Percentiles rank a stretch among this genome's conserved stretches.
Conservation (phyloP, 2,113 vertebrate species). For the Crotalus horridus region DNA sequence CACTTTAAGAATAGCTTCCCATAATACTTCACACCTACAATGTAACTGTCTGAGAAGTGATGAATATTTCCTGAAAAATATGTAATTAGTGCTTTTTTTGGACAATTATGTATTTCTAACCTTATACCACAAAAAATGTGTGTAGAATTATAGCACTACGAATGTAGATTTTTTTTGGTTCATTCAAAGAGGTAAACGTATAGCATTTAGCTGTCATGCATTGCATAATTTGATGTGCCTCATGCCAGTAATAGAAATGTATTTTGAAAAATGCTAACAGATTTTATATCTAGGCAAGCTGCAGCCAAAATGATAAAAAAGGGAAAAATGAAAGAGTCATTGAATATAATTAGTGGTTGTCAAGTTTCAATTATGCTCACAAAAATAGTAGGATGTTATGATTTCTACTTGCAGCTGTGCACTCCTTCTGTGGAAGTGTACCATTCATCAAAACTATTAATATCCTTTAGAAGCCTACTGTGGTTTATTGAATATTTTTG, state of each 20-base stretch:
- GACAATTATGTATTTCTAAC: constrained; percentile 53
- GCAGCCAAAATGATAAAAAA: constrained; percentile 25
- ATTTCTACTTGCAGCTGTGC: constrained; percentile 48
- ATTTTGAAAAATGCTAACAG: constrained; percentile 22
- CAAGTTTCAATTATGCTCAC: constrained; percentile 31
- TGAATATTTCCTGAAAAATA: constrained; percentile 50
- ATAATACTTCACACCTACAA: constrained; percentile 36
- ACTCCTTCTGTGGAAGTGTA: constrained; percentile 6
- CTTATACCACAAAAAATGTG: constrained; percentile 34
- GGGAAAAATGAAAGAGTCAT: constrained; percentile 12
- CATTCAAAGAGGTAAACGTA: constrained; percentile 26
- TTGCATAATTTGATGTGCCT: neutral
- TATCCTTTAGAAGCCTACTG: constrained; percentile 24
- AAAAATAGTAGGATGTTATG: constrained; percentile 33
- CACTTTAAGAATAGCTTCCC: constrained; percentile 27
- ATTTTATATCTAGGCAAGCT: constrained; percentile 40
- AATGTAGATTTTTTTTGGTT: constrained; percentile 39
- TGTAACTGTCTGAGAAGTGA: constrained; percentile 46
- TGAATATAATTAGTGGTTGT: constrained; percentile 53
- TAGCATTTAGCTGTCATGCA: constrained; percentile 3
- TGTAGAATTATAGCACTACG: constrained; percentile 24
- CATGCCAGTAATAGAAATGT: constrained; percentile 25
- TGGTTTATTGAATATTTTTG: constrained; percentile 31
- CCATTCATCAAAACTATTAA: constrained; percentile 37
- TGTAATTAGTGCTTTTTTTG: constrained; percentile 45